A percentile compares a stretch with the other conserved stretches of the same genome.
phyloP scores from a whole-genome alignment of 2,797 vertebrate genomes.

The Sebastes steindachneri region DNA sequence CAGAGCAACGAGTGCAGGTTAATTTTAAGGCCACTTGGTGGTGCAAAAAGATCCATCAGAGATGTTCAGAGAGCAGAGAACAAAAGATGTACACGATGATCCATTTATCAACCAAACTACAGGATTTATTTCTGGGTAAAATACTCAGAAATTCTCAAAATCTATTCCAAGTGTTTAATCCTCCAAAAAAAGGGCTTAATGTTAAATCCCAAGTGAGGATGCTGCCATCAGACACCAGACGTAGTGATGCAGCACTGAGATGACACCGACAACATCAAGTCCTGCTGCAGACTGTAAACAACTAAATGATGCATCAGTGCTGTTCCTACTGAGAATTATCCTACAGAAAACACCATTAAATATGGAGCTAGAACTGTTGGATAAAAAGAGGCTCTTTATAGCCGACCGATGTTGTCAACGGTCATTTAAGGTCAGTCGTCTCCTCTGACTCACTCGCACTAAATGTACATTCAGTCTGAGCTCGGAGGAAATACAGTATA shows the following conservation, averaged over 20 bases:
- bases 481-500: neutral
- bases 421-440: too few species aligned
- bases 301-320: neutral
- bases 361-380: too few species aligned
- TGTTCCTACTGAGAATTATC: neutral
- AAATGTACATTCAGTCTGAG: neutral
- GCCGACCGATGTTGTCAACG: too few species aligned
- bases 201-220: neutral
- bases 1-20: neutral
- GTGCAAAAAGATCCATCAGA: neutral
- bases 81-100: neutral
- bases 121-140: conserved; percentile 3
- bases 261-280: neutral
- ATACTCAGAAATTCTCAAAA: conserved; percentile 6
- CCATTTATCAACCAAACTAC: neutral
- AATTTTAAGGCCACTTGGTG: neutral
- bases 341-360: neutral
- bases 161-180: conserved; percentile 14
- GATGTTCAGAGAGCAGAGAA: neutral
- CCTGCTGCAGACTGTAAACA: neutral
- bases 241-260: too few species aligned
- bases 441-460: too few species aligned
- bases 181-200: conserved; percentile 11
- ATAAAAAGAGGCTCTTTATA: too few species aligned
- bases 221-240: neutral